Conservation (phyloP, 2,113 vertebrate genomes). For the Daubentonia madagascariensis region DNA sequence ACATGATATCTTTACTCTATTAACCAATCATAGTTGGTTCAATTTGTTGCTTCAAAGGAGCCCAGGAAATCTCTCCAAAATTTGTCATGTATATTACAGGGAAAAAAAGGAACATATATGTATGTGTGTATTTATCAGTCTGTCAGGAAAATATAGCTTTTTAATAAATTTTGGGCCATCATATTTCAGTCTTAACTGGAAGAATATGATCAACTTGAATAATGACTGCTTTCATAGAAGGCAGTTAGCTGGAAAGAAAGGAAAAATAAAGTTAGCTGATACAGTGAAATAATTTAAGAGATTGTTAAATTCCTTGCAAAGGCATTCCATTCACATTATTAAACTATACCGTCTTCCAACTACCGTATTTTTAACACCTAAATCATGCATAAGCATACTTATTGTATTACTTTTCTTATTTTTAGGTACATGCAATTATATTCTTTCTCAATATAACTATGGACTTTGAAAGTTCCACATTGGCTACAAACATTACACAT, state of each 20-base stretch:
- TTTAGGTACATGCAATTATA: conserved; percentile 52
- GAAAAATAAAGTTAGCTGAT: conserved; percentile 67
- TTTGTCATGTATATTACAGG: conserved; percentile 84
- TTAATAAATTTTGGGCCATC: conserved; percentile 86
- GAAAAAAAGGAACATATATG: conserved; percentile 63
- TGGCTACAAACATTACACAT: not conserved
- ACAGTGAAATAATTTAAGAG: not conserved
- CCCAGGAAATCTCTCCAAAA: conserved; percentile 78
- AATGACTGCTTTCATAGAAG: conserved; percentile 86
- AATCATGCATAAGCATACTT: conserved; percentile 48
- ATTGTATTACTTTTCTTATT: not conserved
- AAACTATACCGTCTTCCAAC: not conserved
- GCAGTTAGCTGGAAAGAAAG: conserved; percentile 92
- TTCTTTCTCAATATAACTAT: not conserved
- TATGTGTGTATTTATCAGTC: conserved; percentile 80
- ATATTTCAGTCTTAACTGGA: conserved; percentile 87
- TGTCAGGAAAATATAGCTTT: conserved; percentile 85
- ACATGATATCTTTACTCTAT: conserved; percentile 60
- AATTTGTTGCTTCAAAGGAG: conserved; percentile 69
- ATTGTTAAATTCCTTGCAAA: not conserved
- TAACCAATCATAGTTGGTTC: conserved; percentile 67
- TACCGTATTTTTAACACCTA: not conserved
- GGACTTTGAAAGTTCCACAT: not conserved
- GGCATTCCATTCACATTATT: not conserved
- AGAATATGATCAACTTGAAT: conserved; percentile 86